A percentile compares a stretch with the other conserved stretches of the same genome.
Evolutionary conservation across 1,140 invertebrate genomes (phyloP).

Genomic region (Chelonus insularis): DNA sequence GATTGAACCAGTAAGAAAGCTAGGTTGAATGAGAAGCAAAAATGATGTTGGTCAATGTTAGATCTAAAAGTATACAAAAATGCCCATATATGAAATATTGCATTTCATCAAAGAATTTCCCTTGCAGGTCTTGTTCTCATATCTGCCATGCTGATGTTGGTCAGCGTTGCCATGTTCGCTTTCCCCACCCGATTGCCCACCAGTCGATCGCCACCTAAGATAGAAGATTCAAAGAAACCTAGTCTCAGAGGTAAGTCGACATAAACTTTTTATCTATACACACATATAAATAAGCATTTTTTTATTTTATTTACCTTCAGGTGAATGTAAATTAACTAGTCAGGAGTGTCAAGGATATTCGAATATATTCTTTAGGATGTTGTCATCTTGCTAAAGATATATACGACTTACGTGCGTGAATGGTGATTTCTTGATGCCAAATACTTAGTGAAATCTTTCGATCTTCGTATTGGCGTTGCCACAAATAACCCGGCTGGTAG

Average conservation of each 20-base stretch:
- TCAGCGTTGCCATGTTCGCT: conserved; percentile 84
- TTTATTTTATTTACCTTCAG: neutral
- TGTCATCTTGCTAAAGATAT: no score
- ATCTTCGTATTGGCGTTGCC: no score
- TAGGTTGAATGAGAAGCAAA: no score
- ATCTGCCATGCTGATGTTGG: conserved; percentile 74
- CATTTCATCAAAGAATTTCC: conserved; percentile 9
- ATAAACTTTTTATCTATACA: no score
- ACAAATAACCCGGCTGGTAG: no score
- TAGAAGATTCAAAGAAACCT: conserved; percentile 62
- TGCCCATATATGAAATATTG: no score
- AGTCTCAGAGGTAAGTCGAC: conserved; percentile 61
- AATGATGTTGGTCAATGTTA: no score
- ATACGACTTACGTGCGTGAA: no score
- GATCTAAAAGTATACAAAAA: no score
- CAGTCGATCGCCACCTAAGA: conserved; percentile 55
- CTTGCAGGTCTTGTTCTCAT: conserved; percentile 76
- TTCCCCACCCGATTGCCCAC: conserved; percentile 74
- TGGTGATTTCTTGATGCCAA: no score
- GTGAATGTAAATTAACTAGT: neutral
- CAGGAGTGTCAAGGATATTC: neutral
- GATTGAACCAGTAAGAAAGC: no score
- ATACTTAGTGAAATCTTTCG: no score
- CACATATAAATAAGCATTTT: neutral
- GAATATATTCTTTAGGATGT: neutral